Conservation (phyloP, 2,113 vertebrate genomes). For the Hucho hucho region DNA sequence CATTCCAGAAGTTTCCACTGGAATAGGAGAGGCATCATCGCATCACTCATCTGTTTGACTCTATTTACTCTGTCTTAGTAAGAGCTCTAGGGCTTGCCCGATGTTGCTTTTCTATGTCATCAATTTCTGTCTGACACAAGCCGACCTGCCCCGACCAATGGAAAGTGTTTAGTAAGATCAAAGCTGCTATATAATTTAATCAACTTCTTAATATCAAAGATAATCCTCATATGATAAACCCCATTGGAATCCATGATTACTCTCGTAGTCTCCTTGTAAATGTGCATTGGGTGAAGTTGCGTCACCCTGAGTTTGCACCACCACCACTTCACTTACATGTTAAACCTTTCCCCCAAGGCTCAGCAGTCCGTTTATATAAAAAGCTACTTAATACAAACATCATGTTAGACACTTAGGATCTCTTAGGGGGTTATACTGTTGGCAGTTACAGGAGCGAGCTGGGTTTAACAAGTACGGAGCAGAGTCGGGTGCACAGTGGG, state of each 20-base stretch:
- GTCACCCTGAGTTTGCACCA: slow-evolving; percentile 20
- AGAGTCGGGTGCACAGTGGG: slow-evolving; percentile 4
- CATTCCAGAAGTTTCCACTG: slow-evolving; percentile 38
- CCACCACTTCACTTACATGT: slow-evolving; percentile 62
- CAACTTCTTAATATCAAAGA: neutral
- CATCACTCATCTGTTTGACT: neutral
- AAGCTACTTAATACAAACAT: slow-evolving; percentile 60
- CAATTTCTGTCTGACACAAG: neutral
- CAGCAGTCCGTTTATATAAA: slow-evolving; percentile 59
- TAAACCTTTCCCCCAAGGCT: slow-evolving; percentile 57
- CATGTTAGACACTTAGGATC: slow-evolving; percentile 52
- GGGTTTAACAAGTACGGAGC: neutral
- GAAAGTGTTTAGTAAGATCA: neutral
- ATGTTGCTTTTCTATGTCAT: neutral
- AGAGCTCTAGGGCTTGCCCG: neutral
- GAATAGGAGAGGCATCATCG: slow-evolving; percentile 43
- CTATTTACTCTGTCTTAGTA: neutral
- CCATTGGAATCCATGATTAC: neutral
- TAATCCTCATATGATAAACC: neutral
- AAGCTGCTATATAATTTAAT: neutral
- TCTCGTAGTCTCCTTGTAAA: too few species aligned
- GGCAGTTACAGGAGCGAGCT: slow-evolving; percentile 36
- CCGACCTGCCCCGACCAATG: neutral
- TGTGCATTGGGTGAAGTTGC: neutral
- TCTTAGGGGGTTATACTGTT: slow-evolving; percentile 49